Evolutionary conservation across 2,113 vertebrate species (phyloP), one percentile per base, ranked within the genome.

Genomic region (Proteles cristata): DNA sequence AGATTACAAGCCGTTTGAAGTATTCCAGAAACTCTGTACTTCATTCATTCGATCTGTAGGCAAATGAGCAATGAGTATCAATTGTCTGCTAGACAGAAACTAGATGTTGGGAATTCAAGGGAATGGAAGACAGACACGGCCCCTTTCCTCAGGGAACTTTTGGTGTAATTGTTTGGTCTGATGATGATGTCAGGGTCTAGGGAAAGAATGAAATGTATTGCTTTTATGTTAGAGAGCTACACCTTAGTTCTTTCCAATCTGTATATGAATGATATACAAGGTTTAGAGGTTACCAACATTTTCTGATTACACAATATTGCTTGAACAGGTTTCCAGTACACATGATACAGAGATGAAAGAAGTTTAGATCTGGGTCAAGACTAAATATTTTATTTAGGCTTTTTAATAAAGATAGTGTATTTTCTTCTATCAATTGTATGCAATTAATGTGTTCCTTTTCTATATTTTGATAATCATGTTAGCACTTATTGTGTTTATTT

Each of bases 321-420:
- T 88, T 88, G 50, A 79, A 55, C 0, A 79, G 65, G 17, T 73
- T 88, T 93, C 26, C 58, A 50, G 17, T 53, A 48, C 58, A 11
- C 33, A 61, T 69, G 28, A 14, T 61, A 69, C 26, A 65, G 21
- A 77, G 35, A 66, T 81, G 45, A 88, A 93, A 66, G 8, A 61
- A 65, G 12, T 68, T 93, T 82, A 53, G 50, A n/a, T 93, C 17
- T 71, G 17, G 90, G 48, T 83, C 48, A 73, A 88, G 26, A 73
- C 35, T 80, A 55, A 86, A 90, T 96, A 50, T 90, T 90, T 94
- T 85, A 50, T 85, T 50, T 82, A 84, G n/a, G 25, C 11, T 95
- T 74, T 97, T 86, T 55, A 53, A 39, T 97, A 82, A 92, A 86
- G 35, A 26, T 45, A 65, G 0, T 89, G 4, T 85, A 53, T 97